These are phyloP conservation scores for Lerista edwardsae DNA, from an alignment of 2,797 vertebrate genomes.

Conservation along the genomic window DNA sequence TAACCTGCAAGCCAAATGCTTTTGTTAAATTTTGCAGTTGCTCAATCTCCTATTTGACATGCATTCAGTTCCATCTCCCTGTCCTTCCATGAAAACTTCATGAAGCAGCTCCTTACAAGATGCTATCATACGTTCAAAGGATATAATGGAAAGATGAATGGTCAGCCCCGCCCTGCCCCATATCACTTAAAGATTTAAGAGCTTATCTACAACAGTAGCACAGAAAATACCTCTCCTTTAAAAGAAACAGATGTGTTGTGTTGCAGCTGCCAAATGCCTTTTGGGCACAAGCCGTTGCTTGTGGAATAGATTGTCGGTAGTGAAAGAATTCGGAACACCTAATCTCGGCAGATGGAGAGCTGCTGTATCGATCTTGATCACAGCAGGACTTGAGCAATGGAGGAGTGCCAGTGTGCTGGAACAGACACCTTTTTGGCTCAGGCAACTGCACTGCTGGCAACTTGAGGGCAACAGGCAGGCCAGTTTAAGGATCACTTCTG, in stretches of 20 bases:
- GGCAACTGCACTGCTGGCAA: background rate
- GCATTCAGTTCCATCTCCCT: background rate
- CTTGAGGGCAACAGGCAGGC: background rate
- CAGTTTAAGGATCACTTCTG: background rate
- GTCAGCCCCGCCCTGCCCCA: background rate
- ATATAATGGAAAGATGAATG: background rate
- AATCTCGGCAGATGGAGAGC: background rate
- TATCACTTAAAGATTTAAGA: background rate
- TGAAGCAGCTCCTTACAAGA: background rate
- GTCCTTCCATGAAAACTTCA: background rate
- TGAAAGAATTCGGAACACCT: background rate
- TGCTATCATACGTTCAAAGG: background rate
- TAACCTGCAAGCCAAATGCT: background rate
- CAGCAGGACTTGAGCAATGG: background rate
- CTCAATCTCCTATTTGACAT: background rate
- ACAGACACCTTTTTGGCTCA: background rate
- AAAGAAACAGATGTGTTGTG: constrained; percentile 7
- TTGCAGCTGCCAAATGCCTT: background rate
- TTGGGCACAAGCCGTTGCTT: background rate
- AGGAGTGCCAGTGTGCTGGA: too few relatives aligned
- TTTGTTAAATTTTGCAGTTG: background rate
- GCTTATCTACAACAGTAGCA: background rate
- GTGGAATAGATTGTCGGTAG: background rate
- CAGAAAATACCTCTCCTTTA: background rate
- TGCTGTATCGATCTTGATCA: background rate